Percentiles rank a stretch among this genome's conserved stretches.
These are phyloP conservation scores for Melanotaenia duboulayi DNA, from an alignment of 2,113 vertebrate genomes.

Conservation along the genomic window DNA sequence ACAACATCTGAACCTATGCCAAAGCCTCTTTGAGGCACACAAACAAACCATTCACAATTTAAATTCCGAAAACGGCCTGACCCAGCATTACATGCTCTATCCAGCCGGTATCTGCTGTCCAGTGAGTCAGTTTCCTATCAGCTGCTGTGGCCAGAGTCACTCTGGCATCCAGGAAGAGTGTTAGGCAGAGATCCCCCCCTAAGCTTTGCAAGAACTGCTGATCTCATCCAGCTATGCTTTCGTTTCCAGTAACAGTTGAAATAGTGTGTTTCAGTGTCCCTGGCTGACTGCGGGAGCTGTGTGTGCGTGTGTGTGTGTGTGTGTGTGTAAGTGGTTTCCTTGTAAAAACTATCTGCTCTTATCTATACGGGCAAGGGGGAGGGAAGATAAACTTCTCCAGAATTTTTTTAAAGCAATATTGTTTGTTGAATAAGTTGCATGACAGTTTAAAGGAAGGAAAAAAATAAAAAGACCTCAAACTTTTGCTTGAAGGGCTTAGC, in stretches of 20 bases:
- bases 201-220: constrained; percentile 71
- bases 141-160: constrained; percentile 47
- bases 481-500: constrained; percentile 2
- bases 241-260: constrained; percentile 69
- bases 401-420: constrained; percentile 9
- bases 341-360: constrained; percentile 25
- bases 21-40: constrained; percentile 23
- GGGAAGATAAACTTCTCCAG: constrained; percentile 1
- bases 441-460: neutral
- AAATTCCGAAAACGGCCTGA: constrained; percentile 39
- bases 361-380: neutral
- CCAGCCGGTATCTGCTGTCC: constrained; percentile 55
- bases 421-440: neutral
- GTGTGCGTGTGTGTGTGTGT: constrained; percentile 18
- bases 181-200: constrained; percentile 43
- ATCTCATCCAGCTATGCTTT: constrained; percentile 67
- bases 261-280: constrained; percentile 52
- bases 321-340: constrained; percentile 1
- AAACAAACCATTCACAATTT: constrained; percentile 50
- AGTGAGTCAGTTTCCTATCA: constrained; percentile 72
- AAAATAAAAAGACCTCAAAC: too few species aligned
- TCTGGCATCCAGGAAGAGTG: constrained; percentile 70
- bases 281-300: constrained; percentile 26
- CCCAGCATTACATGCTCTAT: constrained; percentile 46
- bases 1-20: constrained; percentile 17